A percentile compares a stretch with the other conserved stretches of the same genome.
Evolutionary conservation across 2,888 invertebrate species (phyloP).

Genomic region (Sepiola atlantica): DNA sequence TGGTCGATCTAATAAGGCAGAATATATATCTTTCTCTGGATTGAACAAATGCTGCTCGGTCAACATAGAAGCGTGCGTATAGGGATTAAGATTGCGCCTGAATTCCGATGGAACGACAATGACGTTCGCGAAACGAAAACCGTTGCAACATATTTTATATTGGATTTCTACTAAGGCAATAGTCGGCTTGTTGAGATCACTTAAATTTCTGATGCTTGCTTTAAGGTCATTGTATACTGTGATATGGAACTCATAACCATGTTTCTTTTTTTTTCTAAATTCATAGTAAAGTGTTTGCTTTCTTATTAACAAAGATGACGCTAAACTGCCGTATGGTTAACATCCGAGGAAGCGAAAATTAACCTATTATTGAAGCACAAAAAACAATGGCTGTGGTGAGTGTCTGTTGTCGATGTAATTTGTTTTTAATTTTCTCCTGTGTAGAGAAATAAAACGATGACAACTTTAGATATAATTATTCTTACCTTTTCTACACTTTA

Average conservation of each 20-base stretch:
- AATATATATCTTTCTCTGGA: background rate
- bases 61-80: background rate
- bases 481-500: too few relatives aligned
- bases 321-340: too few relatives aligned
- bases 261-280: background rate
- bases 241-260: background rate
- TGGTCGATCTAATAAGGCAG: background rate
- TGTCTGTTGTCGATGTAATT: too few relatives aligned
- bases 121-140: background rate
- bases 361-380: too few relatives aligned
- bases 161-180: background rate
- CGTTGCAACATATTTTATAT: background rate
- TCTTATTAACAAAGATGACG: too few relatives aligned
- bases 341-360: too few relatives aligned
- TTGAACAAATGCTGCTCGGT: background rate
- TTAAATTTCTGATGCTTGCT: background rate
- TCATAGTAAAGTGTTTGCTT: background rate
- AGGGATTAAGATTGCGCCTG: too few relatives aligned
- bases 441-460: too few relatives aligned
- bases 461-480: too few relatives aligned
- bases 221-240: background rate
- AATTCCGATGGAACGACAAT: background rate
- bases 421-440: too few relatives aligned
- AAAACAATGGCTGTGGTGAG: too few relatives aligned
- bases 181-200: background rate